Evolutionary conservation across 2,113 vertebrate genomes (phyloP), one percentile per base, ranked within the genome.

Genomic region (Macquaria ambigua): DNA sequence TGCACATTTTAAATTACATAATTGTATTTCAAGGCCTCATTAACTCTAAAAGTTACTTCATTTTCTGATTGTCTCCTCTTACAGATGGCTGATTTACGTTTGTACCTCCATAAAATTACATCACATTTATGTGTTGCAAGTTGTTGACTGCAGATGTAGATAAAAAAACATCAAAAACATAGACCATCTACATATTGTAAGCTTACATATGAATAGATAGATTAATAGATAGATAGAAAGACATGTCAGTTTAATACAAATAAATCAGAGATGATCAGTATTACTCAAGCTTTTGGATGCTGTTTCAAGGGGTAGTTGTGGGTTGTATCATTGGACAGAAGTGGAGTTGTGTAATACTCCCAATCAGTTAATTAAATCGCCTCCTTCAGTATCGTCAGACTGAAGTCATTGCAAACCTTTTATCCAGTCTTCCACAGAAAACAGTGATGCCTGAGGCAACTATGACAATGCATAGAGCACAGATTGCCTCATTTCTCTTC

Each of bases 331-430:
- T 69, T 58, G 73, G 59, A 74, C 72, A 59, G 25, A 83, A 77
- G 73, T 37, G 23, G 53, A 41, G 46, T 81, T 87, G 70, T 75
- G 73, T 86, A 81, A 87, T 75, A 11, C 64, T 68, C 75, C 56
- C 31, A 86, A 74, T 83, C 74, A 83, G 85, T 86, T 86, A 90
- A 90, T 87, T 81, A 81, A 86, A 92, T 86, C 55, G 3, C 48
- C 58, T 81, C 50, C 28, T 39, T 77, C 61, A 23, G 55, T 70
- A 15, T 34, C 20, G 4, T 75, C 66, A 78, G 37, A 52, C 64
- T 64, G 74, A 70, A 85, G 80, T 83, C 55, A 53, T 48, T 63
- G 20, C 61, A 62, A 72, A 81, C 48, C 56, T 79, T 74, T 87
- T 62, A 59, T 78, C 43, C 69, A 37, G 68, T 41, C 39, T 39